Conservation (phyloP, 2,113 vertebrate species). For the Erythrolamprus reginae region DNA sequence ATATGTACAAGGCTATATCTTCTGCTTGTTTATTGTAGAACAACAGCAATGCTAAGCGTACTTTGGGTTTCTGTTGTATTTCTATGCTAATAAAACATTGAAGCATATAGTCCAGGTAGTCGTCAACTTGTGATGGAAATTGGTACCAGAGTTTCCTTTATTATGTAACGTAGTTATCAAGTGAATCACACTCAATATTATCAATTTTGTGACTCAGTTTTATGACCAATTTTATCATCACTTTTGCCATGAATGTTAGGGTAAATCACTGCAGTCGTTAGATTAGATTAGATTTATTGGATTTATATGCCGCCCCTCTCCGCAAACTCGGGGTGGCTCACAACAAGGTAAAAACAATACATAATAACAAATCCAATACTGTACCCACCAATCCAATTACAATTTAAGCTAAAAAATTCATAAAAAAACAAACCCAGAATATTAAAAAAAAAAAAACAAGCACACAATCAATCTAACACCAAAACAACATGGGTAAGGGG, state of each 20-base stretch:
- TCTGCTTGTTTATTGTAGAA: background rate
- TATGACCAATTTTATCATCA: background rate
- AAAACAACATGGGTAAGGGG: no score
- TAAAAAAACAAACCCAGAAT: no score
- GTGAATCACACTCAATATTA: background rate
- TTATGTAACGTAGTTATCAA: background rate
- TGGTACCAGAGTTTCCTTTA: background rate
- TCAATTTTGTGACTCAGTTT: background rate
- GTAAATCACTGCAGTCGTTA: background rate
- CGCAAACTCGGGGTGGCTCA: no score
- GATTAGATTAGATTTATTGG: no score
- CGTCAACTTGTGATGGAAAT: background rate
- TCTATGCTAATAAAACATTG: background rate
- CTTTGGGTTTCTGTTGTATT: background rate
- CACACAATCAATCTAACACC: no score
- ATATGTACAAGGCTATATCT: background rate
- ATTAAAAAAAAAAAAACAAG: no score
- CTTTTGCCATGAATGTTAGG: background rate
- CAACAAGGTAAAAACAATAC: no score
- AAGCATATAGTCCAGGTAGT: background rate
- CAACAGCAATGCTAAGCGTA: background rate
- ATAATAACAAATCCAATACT: no score
- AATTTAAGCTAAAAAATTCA: no score
- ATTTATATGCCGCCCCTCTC: no score
- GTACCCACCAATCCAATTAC: no score